Evolutionary conservation across 2,797 vertebrate genomes (phyloP).

Genomic region (Hypotaenidia okinawae): DNA sequence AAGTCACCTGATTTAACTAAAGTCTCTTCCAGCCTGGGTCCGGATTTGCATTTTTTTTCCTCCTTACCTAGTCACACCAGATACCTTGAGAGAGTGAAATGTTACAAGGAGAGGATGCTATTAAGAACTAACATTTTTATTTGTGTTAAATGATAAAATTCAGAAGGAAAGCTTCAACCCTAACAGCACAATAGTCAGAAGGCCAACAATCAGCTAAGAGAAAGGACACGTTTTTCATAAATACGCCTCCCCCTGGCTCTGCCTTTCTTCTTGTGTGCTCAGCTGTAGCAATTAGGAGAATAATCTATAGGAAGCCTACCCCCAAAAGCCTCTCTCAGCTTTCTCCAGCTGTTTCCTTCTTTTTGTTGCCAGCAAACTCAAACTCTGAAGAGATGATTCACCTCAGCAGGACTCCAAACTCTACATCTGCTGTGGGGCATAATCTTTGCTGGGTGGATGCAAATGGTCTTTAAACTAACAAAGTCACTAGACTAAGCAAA

Average conservation of each 20-base stretch:
- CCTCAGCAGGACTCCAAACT: conserved; percentile 34
- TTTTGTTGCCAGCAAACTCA: conserved; percentile 52
- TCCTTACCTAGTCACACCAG: neutral
- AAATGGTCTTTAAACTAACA: conserved; percentile 43
- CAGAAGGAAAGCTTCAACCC: neutral
- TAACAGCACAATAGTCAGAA: neutral
- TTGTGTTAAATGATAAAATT: neutral
- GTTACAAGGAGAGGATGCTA: neutral
- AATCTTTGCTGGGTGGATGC: neutral
- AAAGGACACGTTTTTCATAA: conserved; percentile 50
- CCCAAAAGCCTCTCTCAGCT: conserved; percentile 48
- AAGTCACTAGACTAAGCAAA: conserved; percentile 21
- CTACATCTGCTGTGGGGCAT: conserved; percentile 61
- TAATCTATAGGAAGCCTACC: conserved; percentile 54
- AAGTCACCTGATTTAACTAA: neutral
- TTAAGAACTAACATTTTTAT: conserved; percentile 11
- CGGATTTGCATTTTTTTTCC: neutral
- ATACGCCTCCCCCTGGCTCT: conserved; percentile 50
- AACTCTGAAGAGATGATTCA: conserved; percentile 41
- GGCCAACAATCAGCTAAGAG: neutral
- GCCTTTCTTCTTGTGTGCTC: conserved; percentile 71
- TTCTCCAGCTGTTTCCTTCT: conserved; percentile 71
- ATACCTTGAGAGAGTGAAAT: neutral
- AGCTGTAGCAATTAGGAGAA: conserved; percentile 72
- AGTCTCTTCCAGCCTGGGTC: neutral